Evolutionary conservation across 1,140 invertebrate species (phyloP).

Genomic region (Metaphire vulgaris): DNA sequence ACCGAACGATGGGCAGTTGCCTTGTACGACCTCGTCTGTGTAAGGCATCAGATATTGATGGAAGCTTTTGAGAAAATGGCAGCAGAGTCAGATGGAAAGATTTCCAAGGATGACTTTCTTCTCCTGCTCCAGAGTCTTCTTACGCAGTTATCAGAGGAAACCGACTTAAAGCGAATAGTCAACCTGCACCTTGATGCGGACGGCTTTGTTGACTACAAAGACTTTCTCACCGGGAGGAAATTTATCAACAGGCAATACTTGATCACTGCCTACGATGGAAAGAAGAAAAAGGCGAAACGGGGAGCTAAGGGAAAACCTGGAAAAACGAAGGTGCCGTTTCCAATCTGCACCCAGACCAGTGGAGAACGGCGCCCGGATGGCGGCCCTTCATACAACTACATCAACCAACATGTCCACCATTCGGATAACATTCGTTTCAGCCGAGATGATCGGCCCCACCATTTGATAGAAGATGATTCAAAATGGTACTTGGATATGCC

Average conservation of each 20-base stretch:
- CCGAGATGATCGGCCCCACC: constrained; percentile 45
- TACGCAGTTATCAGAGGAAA: constrained; percentile 42
- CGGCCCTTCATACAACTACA: constrained; percentile 47
- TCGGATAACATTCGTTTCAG: constrained; percentile 50
- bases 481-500: constrained; percentile 51
- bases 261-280: constrained; percentile 48
- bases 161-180: constrained; percentile 42
- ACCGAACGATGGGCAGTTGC: constrained; percentile 49
- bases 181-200: constrained; percentile 40
- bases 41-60: constrained; percentile 37
- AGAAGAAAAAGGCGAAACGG: constrained; percentile 50
- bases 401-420: constrained; percentile 45
- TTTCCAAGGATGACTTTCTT: constrained; percentile 43
- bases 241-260: constrained; percentile 51
- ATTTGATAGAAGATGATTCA: constrained; percentile 51
- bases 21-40: constrained; percentile 49
- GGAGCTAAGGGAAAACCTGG: constrained; percentile 44
- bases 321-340: constrained; percentile 51
- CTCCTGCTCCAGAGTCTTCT: constrained; percentile 39
- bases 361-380: constrained; percentile 44
- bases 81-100: constrained; percentile 39
- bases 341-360: constrained; percentile 47
- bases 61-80: constrained; percentile 44
- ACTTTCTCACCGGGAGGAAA: constrained; percentile 50
- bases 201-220: constrained; percentile 47